Conservation (phyloP, 2,797 vertebrate genomes). For the Macrochelys suwanniensis region DNA sequence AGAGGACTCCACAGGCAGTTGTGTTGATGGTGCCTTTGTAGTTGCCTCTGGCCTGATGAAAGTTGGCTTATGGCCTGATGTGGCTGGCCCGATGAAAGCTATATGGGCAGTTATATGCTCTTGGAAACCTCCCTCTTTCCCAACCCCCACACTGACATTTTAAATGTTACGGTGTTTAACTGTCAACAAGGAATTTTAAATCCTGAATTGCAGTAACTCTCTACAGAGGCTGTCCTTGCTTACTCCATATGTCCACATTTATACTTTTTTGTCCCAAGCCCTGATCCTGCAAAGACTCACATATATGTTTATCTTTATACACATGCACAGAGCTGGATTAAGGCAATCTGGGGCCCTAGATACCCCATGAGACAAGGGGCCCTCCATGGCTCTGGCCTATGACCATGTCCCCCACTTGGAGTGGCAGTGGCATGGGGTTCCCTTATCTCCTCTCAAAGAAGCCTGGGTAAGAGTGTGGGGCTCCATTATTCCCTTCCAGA, state of each 20-base stretch:
- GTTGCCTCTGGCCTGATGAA: conserved; percentile 79
- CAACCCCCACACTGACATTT: conserved; percentile 72
- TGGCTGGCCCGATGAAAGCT: conserved; percentile 73
- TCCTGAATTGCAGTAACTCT: conserved; percentile 53
- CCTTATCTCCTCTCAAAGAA: background rate
- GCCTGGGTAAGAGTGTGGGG: background rate
- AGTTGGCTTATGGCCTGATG: conserved; percentile 76
- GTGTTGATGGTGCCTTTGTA: conserved; percentile 76
- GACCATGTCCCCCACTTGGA: background rate
- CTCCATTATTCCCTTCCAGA: background rate
- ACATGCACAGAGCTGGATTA: background rate
- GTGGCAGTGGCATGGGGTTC: background rate
- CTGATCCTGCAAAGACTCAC: background rate
- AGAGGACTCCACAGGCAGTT: conserved; percentile 77
- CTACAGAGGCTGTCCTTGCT: conserved; percentile 35
- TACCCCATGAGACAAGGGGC: accelerated
- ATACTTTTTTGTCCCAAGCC: conserved; percentile 34
- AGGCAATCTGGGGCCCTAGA: background rate
- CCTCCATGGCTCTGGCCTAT: background rate
- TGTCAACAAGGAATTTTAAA: conserved; percentile 80
- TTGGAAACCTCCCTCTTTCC: conserved; percentile 79
- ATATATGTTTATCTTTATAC: background rate
- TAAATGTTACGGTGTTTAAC: conserved; percentile 82
- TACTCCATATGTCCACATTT: conserved; percentile 32
- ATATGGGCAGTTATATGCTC: conserved; percentile 69